Evolutionary conservation across 2,797 vertebrate genomes (phyloP).

Genomic region (Triplophysa yarkandensis): DNA sequence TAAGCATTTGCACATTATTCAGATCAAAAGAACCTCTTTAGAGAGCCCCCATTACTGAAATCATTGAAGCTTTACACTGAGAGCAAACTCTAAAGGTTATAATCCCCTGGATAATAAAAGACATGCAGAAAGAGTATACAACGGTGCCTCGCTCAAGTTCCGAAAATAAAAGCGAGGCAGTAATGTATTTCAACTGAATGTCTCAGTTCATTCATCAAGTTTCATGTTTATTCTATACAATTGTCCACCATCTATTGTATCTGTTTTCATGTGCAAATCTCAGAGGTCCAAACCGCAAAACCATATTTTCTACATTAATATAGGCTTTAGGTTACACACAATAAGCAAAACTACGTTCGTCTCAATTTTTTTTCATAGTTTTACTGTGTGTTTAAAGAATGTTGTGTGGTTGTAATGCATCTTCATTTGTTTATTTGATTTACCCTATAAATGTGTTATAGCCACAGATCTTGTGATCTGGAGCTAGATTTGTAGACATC

Average conservation of each 20-base stretch:
- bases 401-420: background rate
- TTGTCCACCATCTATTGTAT: conserved; percentile 35
- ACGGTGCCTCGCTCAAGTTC: conserved; percentile 23
- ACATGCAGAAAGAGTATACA: conserved; percentile 38
- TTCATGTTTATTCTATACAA: conserved; percentile 27
- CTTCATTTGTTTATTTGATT: conserved; percentile 2
- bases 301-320: conserved; percentile 35
- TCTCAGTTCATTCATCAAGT: conserved; percentile 22
- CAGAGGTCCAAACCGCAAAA: conserved; percentile 36
- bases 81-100: conserved; percentile 26
- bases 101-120: conserved; percentile 35
- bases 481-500: background rate
- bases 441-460: conserved; percentile 5
- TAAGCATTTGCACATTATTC: conserved; percentile 23
- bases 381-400: conserved; percentile 9
- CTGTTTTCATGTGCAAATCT: conserved; percentile 34
- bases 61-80: conserved; percentile 39
- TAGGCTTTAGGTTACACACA: conserved; percentile 26
- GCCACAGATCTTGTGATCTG: background rate
- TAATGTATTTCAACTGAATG: conserved; percentile 25
- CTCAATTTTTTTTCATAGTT: background rate
- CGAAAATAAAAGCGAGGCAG: conserved; percentile 20
- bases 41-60: conserved; percentile 32
- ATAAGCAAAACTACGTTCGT: conserved; percentile 21
- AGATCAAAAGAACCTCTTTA: conserved; percentile 47